Percentiles rank a stretch among this genome's conserved stretches.
These are phyloP conservation scores for Acyrthosiphon pisum DNA, from an alignment of 1,140 invertebrate species.

Conservation along the genomic window DNA sequence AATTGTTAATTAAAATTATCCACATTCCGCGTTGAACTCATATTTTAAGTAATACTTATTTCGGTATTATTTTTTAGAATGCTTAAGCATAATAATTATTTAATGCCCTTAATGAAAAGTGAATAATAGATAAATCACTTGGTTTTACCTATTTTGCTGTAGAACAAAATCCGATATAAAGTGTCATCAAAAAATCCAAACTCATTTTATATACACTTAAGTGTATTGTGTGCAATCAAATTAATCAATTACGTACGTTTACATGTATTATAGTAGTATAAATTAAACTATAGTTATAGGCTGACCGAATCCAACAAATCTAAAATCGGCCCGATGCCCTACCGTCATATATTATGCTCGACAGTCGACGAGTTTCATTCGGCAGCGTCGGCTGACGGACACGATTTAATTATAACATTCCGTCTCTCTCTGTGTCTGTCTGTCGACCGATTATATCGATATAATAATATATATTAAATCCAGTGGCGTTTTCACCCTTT, in stretches of 20 bases:
- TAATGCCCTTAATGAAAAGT: background rate
- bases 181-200: background rate
- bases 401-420: background rate
- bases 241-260: background rate
- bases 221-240: background rate
- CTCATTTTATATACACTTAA: background rate
- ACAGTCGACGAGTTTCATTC: background rate
- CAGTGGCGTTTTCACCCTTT: conserved; percentile 3
- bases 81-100: background rate
- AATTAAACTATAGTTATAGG: background rate
- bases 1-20: background rate
- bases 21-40: no score
- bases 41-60: background rate
- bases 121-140: background rate
- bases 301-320: background rate
- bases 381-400: background rate
- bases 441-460: background rate
- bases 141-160: no score
- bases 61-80: background rate
- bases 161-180: no score
- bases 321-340: background rate
- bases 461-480: conserved; percentile 20
- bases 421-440: background rate
- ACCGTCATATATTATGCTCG: background rate
- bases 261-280: no score